Evolutionary conservation across 2,888 invertebrate genomes (phyloP), one percentile per base, ranked within the genome.

Genomic region (Pseudococcus viburni): DNA sequence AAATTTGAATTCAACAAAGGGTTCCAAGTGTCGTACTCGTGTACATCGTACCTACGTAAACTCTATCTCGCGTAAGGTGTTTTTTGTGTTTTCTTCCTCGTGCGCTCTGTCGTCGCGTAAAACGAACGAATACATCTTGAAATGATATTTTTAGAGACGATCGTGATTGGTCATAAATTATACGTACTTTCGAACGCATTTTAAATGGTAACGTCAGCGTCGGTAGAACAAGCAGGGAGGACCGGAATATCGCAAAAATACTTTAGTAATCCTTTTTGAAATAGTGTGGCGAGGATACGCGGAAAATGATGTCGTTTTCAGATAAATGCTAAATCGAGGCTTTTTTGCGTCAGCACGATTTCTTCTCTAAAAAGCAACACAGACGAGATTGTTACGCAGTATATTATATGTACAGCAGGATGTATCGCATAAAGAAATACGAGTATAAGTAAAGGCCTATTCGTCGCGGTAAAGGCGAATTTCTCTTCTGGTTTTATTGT

Each of bases 151-250:
- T 73, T 73, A 73, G 68, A 73, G 33, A 73, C 33, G 42, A 42
- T 80, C 80, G 80, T 80, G 80, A 80, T 80, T 80, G 80, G 80
- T 42, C 80, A 80, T 80, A 80, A 80, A 80, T 80, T 80, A 80
- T 42, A 42, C 12, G 59, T 19, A 73, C 22, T 73, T 73, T 73
- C 33, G 68, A 26, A 73, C 26, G 33, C 33, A 12, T 26, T n/a
- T 9, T 59, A 59, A 55, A 55, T 55, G 55, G 55, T 55, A 55
- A 12, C 55, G 17, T 55, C 17, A 55, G 5, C 55, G 55, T 17
- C 55, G 17, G 55, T 55, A 0, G 19, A 59, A 19, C 26, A n/a
- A n/a, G n/a, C n/a, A 59, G 19, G 19, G 19, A n/a, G 26, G 64
- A 64, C 19, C 2, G 8, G 80, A 80, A 42, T 80, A 33, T 19